These are phyloP conservation scores for Drosophila erecta DNA, from an alignment of 1,140 invertebrate species.

Conservation along the genomic window DNA sequence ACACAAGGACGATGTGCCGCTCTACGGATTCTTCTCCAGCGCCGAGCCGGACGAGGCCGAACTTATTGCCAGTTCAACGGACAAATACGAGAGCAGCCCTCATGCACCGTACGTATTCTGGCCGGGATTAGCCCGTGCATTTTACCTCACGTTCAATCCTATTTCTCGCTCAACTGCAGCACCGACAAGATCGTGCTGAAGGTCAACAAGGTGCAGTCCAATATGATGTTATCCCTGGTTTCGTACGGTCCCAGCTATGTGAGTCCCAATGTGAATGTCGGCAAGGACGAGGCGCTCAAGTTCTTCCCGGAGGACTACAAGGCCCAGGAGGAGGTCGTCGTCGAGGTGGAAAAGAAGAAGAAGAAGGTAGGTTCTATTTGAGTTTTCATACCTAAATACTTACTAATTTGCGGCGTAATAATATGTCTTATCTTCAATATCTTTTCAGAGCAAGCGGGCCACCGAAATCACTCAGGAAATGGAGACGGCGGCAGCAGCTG, in stretches of 20 bases:
- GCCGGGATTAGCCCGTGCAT: background rate
- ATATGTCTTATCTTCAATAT: background rate
- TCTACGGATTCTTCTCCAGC: slow-evolving; percentile 87
- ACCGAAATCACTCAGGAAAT: background rate
- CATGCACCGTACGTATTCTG: slow-evolving; percentile 20
- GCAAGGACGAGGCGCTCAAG: slow-evolving; percentile 86
- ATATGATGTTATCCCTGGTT: slow-evolving; percentile 85
- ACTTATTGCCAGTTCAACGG: slow-evolving; percentile 85
- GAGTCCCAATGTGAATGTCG: slow-evolving; percentile 86
- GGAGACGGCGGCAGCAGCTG: background rate
- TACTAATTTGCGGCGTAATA: no score
- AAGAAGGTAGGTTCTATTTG: slow-evolving; percentile 7
- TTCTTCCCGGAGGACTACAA: slow-evolving; percentile 88
- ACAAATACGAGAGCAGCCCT: slow-evolving; percentile 85
- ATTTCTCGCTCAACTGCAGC: slow-evolving; percentile 65
- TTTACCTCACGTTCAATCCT: background rate
- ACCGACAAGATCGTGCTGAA: slow-evolving; percentile 87
- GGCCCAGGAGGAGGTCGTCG: slow-evolving; percentile 36
- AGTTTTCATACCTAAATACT: no score
- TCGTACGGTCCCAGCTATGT: slow-evolving; percentile 87
- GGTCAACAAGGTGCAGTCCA: slow-evolving; percentile 85
- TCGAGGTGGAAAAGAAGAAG: slow-evolving; percentile 27
- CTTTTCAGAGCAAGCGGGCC: slow-evolving; percentile 5
- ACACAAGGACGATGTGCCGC: slow-evolving; percentile 85
- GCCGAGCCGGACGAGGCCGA: slow-evolving; percentile 85